Base-by-base conservation (phyloP, 2,797 vertebrate species). In the Uromys caudimaculatus region DNA sequence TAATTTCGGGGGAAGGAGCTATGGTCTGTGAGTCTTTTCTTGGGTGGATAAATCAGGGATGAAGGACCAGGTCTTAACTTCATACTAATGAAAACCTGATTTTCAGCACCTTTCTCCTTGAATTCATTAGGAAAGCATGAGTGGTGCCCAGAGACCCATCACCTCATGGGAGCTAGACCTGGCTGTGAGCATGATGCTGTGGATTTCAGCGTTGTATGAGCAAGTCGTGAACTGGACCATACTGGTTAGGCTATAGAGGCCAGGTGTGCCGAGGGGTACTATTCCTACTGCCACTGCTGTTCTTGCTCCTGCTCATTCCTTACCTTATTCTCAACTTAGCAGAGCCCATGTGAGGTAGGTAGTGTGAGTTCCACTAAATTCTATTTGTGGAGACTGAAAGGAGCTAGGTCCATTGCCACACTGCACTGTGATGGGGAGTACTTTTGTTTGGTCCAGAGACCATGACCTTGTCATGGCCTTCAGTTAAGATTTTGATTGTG, bases 381-480 rank as follows among this genome's bases (percentile, higher is more conserved):
- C 47, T 71, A 86, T 47, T 88, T 69, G 47, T 54, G 41, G 62
- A 89, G 94, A 71, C 71, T 52, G 52, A 81, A 77, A 83, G 44
- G 56, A 85, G n/a, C 90, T 89, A 67, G 77, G 41, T 38, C 47
- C 64, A 41, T 56, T 90, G 67, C 54, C 11, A 29, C 16, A 67
- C 56, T 44, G 79, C 38, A 84, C 56, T 73, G n/a, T 62, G 38
- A 92, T 32, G 93, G 50, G 35, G 35, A 81, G 44, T 35, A 52
- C 52, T 29, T 94, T 93, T 84, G 24, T 95, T 69, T 95, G 83
- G 96, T 27, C 44, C 44, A 71, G 58, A 91, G 44, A 38, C 38
- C 2, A 6, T 62, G 97, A 97, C 91, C 93, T 96, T 97, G 92
- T 41, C 23, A 47, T 76, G 92, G 96, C 56, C 82, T 97, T 96